Base-by-base conservation (phyloP, 2,888 invertebrate genomes). In the Sphinx pinastri region DNA sequence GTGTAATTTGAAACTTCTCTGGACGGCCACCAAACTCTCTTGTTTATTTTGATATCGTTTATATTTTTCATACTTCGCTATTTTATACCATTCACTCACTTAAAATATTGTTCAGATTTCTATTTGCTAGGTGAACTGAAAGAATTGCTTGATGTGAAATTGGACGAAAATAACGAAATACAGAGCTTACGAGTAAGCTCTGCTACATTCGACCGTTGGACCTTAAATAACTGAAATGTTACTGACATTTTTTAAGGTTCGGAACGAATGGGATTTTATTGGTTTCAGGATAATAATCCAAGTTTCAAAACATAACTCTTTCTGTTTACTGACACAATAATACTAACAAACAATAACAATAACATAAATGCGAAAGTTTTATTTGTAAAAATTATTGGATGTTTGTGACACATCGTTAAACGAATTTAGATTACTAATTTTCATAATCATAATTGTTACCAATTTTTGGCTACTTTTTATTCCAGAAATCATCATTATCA, bases 1-100 rank as follows among this genome's bases (percentile, higher is more conserved):
- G 77, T 81, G 76, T 80, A 82, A 81, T 79, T 82, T 79, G 73
- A 80, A 84, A 86, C 78, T 84, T 81, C 76, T 71, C 73, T 79
- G 77, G 77, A 74, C 70, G 72, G 74, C 77, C 75, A 76, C 79
- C 76, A 79, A 82, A 78, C 77, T 78, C 74, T 55, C 72, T 78
- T 73, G 74, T 75, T 74, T 75, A 75, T 80, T 79, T 79, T 76
- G 78, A 74, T 77, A 75, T 76, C 73, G 71, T 69, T 71, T 70
- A 74, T 75, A 74, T 80, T 78, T 82, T 82, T 77, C 77, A 76
- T 79, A 74, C 75, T 72, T 73, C 73, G 59, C 66, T 74, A 71
- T 68, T 74, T 75, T 72, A 54, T 71, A 71, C 31, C 55, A 49
- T 66, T 16, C 45, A 6, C 25, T 49, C 58, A 58, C 31, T 12